Evolutionary conservation across 2,888 invertebrate genomes (phyloP), one percentile per base, ranked within the genome.

Genomic region (Nemoura dubitans): DNA sequence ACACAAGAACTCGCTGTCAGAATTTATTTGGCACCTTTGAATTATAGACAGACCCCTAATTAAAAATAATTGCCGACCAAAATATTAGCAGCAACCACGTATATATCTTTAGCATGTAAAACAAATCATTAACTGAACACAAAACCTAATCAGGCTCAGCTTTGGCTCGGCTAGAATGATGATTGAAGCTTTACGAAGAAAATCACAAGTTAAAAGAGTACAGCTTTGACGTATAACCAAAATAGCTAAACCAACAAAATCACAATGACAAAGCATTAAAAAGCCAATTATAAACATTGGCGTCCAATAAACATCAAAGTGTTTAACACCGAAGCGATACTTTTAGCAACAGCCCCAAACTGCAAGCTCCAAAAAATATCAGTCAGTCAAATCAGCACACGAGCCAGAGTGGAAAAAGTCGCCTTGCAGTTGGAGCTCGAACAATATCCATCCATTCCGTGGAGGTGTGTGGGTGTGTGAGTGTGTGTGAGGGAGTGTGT

Each of bases 31-130:
- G 29, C 28, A 28, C 28, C 81, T 81, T 30, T 81, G 14, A 81
- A 81, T 81, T 30, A 81, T 81, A 29, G 28, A 81, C 81, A n/a
- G n/a, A 5, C 76, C 81, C 6, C 30, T 21, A 29, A 30, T 81
- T 30, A 81, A 81, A 81, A 81, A 30, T 30, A 81, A 30, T 30
- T 5, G 30, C 7, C 81, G 1, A 21, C 28, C 81, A 6, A 81
- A 81, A 28, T 21, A 21, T 78, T 28, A 78, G 7, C 28, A 27
- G 78, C 10, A 1, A 59, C 59, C 59, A n/a, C n/a, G n/a, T n/a
- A n/a, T 36, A 27, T 78, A 26, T 78, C 25, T 2, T 78, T 78
- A 26, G 28, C 26, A 27, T 78, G 78, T 78, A 78, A 78, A 21
- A 26, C 78, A 2, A 78, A 26, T 78, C 78, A 78, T 78, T 78